phyloP scores from a whole-genome alignment of 2,113 vertebrate genomes.

The Megaceryle torquata region DNA sequence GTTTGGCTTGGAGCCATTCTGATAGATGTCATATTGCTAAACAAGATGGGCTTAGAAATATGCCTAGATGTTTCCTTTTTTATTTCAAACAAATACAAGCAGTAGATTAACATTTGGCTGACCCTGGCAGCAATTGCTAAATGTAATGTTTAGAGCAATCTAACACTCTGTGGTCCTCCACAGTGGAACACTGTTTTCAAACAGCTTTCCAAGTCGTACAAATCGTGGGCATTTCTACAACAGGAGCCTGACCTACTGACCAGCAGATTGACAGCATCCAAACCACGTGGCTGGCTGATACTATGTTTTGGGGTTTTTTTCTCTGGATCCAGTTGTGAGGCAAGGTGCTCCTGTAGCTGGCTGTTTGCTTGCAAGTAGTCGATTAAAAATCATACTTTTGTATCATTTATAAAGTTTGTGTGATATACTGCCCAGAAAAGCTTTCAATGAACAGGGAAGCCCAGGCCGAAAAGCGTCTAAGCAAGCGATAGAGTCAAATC shows the following conservation, averaged over 20 bases:
- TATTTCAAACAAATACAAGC: conserved; percentile 57
- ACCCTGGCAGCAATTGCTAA: conserved; percentile 40
- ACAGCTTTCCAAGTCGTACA: conserved; percentile 21
- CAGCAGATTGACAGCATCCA: neutral
- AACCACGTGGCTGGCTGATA: rapidly evolving
- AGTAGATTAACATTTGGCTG: conserved; percentile 70
- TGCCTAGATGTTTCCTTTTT: conserved; percentile 36
- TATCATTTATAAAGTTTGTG: conserved; percentile 47
- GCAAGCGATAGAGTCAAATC: conserved; percentile 56
- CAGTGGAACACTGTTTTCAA: neutral
- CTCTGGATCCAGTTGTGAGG: neutral
- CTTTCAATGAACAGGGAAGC: conserved; percentile 46
- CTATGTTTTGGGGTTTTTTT: neutral
- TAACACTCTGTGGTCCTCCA: neutral
- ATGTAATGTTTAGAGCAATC: conserved; percentile 37
- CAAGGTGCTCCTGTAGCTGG: neutral
- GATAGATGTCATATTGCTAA: conserved; percentile 51
- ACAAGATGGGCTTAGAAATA: conserved; percentile 52
- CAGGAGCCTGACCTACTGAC: neutral
- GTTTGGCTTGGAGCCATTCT: conserved; percentile 40
- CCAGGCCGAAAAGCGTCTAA: conserved; percentile 26
- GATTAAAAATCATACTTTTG: conserved; percentile 22
- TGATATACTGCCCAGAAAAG: conserved; percentile 24
- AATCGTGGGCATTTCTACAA: neutral
- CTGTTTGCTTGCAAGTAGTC: neutral